Evolutionary conservation across 2,113 vertebrate species (phyloP), one percentile per base, ranked within the genome.

Genomic region (Acrocephalus kingi): DNA sequence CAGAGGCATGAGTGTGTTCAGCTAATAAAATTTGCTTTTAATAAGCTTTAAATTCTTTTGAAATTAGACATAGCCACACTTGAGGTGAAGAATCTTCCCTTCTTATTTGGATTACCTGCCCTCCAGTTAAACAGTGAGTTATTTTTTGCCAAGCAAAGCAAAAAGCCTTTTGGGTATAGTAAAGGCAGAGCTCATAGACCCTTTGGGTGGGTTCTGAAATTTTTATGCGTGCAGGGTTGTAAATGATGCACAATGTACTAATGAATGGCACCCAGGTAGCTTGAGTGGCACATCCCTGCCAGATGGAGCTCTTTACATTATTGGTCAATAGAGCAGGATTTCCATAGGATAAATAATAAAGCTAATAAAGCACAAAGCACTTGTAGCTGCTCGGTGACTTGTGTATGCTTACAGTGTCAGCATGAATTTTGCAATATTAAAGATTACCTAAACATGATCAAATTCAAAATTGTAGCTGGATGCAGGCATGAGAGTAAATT

Each of bases 301-400:
- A 96, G 93, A 75, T 72, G 81, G 93, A 95, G 81, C 72, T 79
- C 14, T 71, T 22, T 8, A 41, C 45, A 19, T 76, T 84, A 37
- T 21, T 68, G 90, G 75, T 51, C 94, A 94, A 17, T 2, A 14
- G 78, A 68, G 88, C 48, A 95, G 89, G 46, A 74, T 96, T 96
- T 79, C 66, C 49, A 0, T 13, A 31, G 79, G 72, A 84, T n/a
- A 81, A 93, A 89, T 48, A 93, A 89, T 48, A 62, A 33, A 71
- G 46, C 55, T 91, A 82, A 88, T 79, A 93, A 96, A 85, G 66
- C 71, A 48, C 52, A 69, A 88, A 77, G 52, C 75, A 48, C 84
- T 84, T 46, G 58, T 61, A 84, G 87, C 82, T 91, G 24, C 18
- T 1, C 3, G 1, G 77, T 73, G 79, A 49, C 69, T 51, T 76